Evolutionary conservation across 2,888 invertebrate genomes (phyloP), one percentile per base, ranked within the genome.

Genomic region (Psococerastis gibbosa): DNA sequence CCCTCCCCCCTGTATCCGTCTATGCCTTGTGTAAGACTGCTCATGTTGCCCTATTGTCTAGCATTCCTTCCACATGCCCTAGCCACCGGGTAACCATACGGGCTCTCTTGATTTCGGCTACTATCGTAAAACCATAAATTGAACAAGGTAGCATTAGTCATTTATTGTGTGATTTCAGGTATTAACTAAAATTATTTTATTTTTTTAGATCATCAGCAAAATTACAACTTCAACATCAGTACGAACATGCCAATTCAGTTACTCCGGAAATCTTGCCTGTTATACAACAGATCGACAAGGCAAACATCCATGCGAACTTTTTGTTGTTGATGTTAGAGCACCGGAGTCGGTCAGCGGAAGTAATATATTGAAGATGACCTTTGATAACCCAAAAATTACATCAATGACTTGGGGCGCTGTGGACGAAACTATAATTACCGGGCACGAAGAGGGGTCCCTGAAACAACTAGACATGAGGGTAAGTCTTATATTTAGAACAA

Each of bases 221-320:
- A 68, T 88, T 42, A 66, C 72, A 27, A 73, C 82, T 43, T 80
- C 81, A 55, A 91, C 92, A 2, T 84, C 95, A 4, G 92, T 97
- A 45, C 75, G 95, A 55, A 81, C 89, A 11, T 85, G 87, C 56
- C 75, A 78, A 53, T 95, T 92, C 60, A 91, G 91, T 60, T 95
- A 80, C 62, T 87, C 89, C 48, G 85, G 88, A 6, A 83, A 89
- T 59, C 76, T 88, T 61, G 82, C 91, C 35, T 87, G 88, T 16
- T 94, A 87, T 61, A 79, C 89, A 2, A 95, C 94, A 17, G 94
- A 94, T 59, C 84, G 81, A 57, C 81, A 89, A 48, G 84, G 92
- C 78, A 81, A 82, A 49, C 79, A 87, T 52, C 77, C 76, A 44
- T 92, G 91, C 59, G 89, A 91, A 65, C 78, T 95, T 52, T 81